Base-by-base conservation (phyloP, 1,140 invertebrate species). In the Orchestia grillus region DNA sequence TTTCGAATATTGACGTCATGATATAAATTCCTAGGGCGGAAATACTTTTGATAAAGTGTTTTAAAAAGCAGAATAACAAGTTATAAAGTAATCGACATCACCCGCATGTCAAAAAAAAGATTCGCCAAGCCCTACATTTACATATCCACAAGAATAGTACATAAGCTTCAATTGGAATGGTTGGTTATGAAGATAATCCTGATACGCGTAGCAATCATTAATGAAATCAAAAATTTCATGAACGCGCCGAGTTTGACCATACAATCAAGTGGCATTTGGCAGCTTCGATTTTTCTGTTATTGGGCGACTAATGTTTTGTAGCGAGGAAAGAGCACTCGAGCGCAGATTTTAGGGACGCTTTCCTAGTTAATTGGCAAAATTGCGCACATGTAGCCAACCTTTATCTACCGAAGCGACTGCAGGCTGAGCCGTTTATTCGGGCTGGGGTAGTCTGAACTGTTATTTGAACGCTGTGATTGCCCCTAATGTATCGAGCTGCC, bases 321-420 rank as follows among this genome's bases (percentile, higher is more conserved):
- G 88, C 88, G 88, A 90, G 88, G 42, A 77, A 77, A 77, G 28
- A 77, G 62, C 62, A 28, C 62, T 77, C 11, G 62, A 77, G 62
- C 62, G 62, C 62, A 36, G 11, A 36, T 90, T 90, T 90, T 90
- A 41, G 43, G 88, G 88, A 42, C 88, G 88, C 88, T 90, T 42
- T 90, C 43, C 88, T 90, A 15, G 88, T 90, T 90, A 90, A 90
- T 90, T 90, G 88, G 88, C 41, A 42, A 90, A 90, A 90, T 90
- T 90, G 88, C 43, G 4, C 88, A 42, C 88, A 90, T 90, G n/a
- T 3, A 90, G 88, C 88, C 41, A 36, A 90, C 41, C 88, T 90
- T 90, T 90, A 41, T 23, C 88, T 42, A 44, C 43, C 4, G 43
- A 19, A 90, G 88, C 28, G 62, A 15, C 62, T 36, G 41, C 36